phyloP scores from a whole-genome alignment of 2,888 invertebrate genomes.

The Andrena marginata region DNA sequence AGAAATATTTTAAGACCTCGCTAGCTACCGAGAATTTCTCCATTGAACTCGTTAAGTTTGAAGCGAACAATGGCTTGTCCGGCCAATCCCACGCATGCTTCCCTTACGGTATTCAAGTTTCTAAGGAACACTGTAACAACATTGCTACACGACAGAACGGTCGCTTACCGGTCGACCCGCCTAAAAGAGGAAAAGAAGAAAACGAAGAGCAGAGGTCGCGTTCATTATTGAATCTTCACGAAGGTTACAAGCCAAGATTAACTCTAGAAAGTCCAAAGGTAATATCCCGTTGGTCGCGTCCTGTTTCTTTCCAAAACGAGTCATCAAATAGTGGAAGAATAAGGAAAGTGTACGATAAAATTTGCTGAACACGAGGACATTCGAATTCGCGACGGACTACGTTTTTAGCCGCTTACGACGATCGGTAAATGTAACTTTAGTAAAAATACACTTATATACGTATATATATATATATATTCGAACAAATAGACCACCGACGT shows the following conservation, averaged over 20 bases:
- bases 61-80: no score
- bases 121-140: constrained; percentile 25
- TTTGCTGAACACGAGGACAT: not conserved
- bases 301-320: not conserved
- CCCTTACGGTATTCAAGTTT: not conserved
- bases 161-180: not conserved
- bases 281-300: constrained; percentile 8
- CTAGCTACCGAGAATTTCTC: not conserved
- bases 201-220: constrained; percentile 13
- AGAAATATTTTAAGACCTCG: not conserved
- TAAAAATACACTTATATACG: constrained; percentile 38
- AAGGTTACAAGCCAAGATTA: constrained; percentile 31
- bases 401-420: not conserved
- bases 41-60: not conserved
- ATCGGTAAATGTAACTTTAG: constrained; percentile 4
- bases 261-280: constrained; percentile 32
- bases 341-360: not conserved
- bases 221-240: constrained; percentile 28
- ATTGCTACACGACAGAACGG: constrained; percentile 8
- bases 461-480: not conserved
- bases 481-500: constrained; percentile 13
- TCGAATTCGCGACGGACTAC: not conserved
- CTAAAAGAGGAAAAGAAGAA: not conserved
- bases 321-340: not conserved
- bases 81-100: no score